These are phyloP conservation scores for Catharus fuscescens DNA, from an alignment of 2,113 vertebrate species.

Conservation along the genomic window DNA sequence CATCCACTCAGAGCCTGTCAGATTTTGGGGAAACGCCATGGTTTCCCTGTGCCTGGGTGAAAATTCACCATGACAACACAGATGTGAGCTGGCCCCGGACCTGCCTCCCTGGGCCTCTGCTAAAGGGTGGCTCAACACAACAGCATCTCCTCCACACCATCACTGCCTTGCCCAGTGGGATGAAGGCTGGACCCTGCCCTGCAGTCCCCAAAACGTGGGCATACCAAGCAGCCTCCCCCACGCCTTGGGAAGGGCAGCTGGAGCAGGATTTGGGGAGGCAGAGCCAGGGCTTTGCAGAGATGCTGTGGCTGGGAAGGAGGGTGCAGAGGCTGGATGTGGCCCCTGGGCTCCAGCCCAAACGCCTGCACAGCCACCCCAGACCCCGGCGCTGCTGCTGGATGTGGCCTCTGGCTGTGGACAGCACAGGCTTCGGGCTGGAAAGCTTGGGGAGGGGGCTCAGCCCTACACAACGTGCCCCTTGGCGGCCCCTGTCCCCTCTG, in stretches of 20 bases:
- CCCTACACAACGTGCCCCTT: rapidly evolving
- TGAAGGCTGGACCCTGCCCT: neutral
- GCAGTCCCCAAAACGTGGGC: neutral
- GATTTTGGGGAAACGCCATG: neutral
- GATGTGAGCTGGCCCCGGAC: constrained; percentile 41
- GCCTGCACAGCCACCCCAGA: rapidly evolving
- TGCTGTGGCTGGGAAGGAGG: neutral
- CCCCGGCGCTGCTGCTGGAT: neutral
- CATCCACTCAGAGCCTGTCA: neutral
- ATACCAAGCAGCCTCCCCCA: neutral
- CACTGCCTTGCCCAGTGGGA: neutral
- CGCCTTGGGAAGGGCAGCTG: rapidly evolving
- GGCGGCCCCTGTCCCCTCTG: neutral
- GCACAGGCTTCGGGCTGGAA: neutral
- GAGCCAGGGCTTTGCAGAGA: neutral
- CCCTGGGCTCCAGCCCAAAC: neutral
- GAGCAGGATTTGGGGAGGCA: neutral
- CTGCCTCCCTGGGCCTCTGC: constrained; percentile 24
- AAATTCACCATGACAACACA: constrained; percentile 68
- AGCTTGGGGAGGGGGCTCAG: neutral
- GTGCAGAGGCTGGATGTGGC: neutral
- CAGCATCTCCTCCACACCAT: neutral
- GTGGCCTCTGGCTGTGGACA: rapidly evolving
- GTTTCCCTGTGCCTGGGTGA: constrained; percentile 42
- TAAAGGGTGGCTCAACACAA: neutral